Base-by-base conservation (phyloP, 2,888 invertebrate genomes). In the Nemotelus pantherinus region DNA sequence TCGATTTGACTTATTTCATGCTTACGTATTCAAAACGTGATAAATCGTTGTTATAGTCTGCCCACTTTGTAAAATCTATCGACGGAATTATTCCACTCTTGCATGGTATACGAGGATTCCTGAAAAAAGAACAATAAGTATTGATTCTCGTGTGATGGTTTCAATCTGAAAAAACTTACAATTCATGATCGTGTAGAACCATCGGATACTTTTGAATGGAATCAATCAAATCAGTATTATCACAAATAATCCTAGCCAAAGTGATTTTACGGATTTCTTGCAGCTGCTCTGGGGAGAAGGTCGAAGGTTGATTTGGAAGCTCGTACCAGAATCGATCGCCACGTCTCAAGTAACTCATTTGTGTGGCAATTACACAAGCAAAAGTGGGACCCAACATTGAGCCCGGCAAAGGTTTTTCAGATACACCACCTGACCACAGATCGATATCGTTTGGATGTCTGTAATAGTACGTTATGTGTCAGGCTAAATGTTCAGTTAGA, bases 261-360 rank as follows among this genome's bases (percentile, higher is more conserved):
- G 94, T 91, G 0, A 93, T 88, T 87, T 96, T 96, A 67, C 94
- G 90, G 79, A 97, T 89, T 88, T 96, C 96, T 80, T 90, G 90
- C 57, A 97, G 88, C 88, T 97, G 96, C 83, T 95, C 95, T 81
- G 92, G 92, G 3, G 95, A 94, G 87, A 97, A 97, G 0, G 95
- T 94, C 50, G 96, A 96, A 0, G 96, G 96, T 87, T 95, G 96
- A 85, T 96, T 94, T 44, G 95, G 94, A 77, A 96, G 89, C 87
- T 97, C 97, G 85, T 95, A 97, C 97, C 97, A 98, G 87, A 97
- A 97, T 86, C 97, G 91, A 87, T 98, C 97, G 79, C 96, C 96
- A 82, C 94, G 90, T 85, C 96, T 91, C 0, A 95, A 91, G 84
- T 95, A 94, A 82, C 94, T 94, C 89, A 97, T 96, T 87, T 97